Evolutionary conservation across 2,888 invertebrate species (phyloP), one percentile per base, ranked within the genome.

Genomic region (Chrysomela aeneicollis): DNA sequence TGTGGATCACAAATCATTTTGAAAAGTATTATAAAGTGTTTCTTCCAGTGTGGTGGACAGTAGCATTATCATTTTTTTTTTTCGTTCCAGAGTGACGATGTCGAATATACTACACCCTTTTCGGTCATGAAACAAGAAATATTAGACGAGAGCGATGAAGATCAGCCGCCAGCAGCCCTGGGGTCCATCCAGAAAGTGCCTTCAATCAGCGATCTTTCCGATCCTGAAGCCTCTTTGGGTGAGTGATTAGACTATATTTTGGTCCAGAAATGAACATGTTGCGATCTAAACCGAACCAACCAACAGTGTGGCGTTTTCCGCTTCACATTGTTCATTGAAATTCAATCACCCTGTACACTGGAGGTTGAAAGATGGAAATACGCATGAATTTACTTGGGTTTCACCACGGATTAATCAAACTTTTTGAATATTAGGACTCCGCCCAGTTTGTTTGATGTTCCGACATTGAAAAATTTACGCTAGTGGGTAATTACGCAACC

Each of bases 141-240:
- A 65, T 76, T 84, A 68, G 87, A 88, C 73, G 87, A 86, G 68
- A 84, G 74, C 5, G 88, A 92, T 81, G 90, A 92, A 82, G 85
- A 87, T 62, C 86, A 84, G 69, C 79, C 83, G 55, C 82, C 84
- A 57, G 83, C 84, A 70, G 83, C 86, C 49, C 82, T 86, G 67
- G 84, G 90, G 69, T 89, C 92, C 69, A 77, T 81, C 64, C 93
- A 93, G 84, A 93, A 94, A 83, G 94, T 95, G 74, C 95, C 95
- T 47, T 95, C 94, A 55, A 88, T 95, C 76, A 94, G 94, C 75
- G 95, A 95, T 84, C 87, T 95, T 58, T 94, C 94, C 58, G 95
- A 95, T 84, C 92, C 92, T 64, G 95, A 95, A 84, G 91, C 92
- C 67, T 95, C 95, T 64, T 83, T 94, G 80, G 94, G 94, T 94